Evolutionary conservation across 2,888 invertebrate genomes (phyloP).

Genomic region (Neoitamus cyanurus): DNA sequence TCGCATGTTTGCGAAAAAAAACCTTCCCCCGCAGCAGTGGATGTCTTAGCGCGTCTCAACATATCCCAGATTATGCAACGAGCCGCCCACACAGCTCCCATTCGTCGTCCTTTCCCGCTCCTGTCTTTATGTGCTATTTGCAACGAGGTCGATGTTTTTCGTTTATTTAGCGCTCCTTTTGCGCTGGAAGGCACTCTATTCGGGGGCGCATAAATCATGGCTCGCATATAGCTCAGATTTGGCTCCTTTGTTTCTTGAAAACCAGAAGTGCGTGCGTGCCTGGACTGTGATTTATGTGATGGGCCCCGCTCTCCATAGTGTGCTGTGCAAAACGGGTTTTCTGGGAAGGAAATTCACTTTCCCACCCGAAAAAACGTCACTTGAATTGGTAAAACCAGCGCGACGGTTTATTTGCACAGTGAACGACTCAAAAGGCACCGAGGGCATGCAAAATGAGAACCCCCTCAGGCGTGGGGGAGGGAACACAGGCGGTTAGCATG

Average conservation of each 20-base stretch:
- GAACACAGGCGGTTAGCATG: background rate
- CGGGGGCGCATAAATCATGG: slow-evolving; percentile 25
- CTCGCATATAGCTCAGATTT: slow-evolving; percentile 23
- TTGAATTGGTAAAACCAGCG: slow-evolving; percentile 12
- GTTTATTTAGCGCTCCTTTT: background rate
- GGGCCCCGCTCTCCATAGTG: background rate
- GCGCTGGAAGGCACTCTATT: background rate
- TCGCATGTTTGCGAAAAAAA: background rate
- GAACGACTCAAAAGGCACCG: background rate
- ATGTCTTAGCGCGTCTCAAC: background rate
- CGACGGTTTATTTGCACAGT: slow-evolving; percentile 14
- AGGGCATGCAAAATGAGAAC: slow-evolving; percentile 1
- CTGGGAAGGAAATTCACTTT: slow-evolving; percentile 25
- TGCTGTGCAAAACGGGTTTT: slow-evolving; percentile 31
- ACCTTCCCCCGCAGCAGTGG: background rate
- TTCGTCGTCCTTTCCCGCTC: background rate
- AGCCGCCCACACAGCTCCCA: background rate
- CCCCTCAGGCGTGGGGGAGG: background rate
- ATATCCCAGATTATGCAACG: background rate
- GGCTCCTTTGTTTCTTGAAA: slow-evolving; percentile 21
- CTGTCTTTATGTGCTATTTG: background rate
- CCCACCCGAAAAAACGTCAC: slow-evolving; percentile 17
- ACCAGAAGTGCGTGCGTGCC: slow-evolving; percentile 46
- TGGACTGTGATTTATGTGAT: slow-evolving; percentile 44
- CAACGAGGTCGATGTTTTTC: background rate